Percentiles rank a stretch among this genome's conserved stretches.
Conservation (phyloP, 2,113 vertebrate genomes). For the Cardinalis cardinalis region DNA sequence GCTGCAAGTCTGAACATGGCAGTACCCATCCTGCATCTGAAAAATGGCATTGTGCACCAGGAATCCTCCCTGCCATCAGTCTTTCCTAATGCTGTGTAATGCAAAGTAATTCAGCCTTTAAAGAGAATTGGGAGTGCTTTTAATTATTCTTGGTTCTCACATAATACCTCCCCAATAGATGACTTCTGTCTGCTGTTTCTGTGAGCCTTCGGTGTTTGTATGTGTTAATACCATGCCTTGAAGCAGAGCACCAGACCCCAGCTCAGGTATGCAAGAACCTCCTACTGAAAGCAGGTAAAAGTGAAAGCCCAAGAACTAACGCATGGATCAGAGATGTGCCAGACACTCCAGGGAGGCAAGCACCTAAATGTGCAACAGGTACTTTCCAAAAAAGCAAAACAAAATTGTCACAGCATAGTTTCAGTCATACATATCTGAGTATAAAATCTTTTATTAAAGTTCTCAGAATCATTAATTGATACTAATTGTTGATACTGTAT, state of each 20-base stretch:
- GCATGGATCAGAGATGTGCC: background rate
- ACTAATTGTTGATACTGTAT: background rate
- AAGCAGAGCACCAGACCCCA: background rate
- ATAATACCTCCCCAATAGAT: background rate
- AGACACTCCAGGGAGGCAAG: background rate
- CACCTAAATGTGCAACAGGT: background rate
- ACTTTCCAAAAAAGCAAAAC: background rate
- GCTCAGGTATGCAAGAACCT: background rate
- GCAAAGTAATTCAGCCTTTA: background rate
- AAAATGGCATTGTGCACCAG: background rate
- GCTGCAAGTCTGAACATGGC: background rate
- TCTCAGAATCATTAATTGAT: background rate
- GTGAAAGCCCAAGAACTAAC: background rate
- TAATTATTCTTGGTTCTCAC: background rate
- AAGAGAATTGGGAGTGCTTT: background rate
- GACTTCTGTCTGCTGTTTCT: background rate
- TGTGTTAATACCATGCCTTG: background rate
- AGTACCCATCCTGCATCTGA: background rate
- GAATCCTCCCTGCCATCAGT: background rate
- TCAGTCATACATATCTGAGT: background rate
- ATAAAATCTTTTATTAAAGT: slow-evolving; percentile 11
- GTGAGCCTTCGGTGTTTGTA: background rate
- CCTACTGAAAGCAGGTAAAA: background rate
- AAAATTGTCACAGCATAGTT: background rate
- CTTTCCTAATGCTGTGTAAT: background rate